Conservation (phyloP, 2,797 vertebrate species). For the Amphiprion clarkii region DNA sequence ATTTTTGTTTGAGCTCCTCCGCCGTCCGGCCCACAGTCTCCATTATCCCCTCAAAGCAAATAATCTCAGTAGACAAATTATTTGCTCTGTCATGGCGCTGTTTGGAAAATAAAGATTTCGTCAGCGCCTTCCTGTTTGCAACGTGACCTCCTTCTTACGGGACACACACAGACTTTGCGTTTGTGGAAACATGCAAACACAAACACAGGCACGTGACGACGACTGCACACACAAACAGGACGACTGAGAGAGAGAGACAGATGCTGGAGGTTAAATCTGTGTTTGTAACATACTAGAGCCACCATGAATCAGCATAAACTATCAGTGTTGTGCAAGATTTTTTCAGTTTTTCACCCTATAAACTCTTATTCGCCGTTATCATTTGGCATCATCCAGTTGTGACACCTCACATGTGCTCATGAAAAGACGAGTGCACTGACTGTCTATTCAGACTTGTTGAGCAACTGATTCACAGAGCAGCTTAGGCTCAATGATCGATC, state of each 20-base stretch:
- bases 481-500: conserved; percentile 13
- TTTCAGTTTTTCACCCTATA: background rate
- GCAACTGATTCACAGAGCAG: background rate
- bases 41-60: conserved; percentile 38
- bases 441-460: background rate
- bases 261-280: conserved; percentile 18
- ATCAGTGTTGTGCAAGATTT: conserved; percentile 20
- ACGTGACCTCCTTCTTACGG: conserved; percentile 46
- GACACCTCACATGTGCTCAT: background rate
- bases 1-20: background rate
- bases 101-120: conserved; percentile 63
- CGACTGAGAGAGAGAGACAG: conserved; percentile 19
- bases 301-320: conserved; percentile 33
- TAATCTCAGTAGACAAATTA: conserved; percentile 30
- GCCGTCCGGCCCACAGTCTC: background rate
- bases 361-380: background rate
- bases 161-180: conserved; percentile 36
- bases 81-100: conserved; percentile 44
- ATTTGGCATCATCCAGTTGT: background rate
- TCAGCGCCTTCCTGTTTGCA: conserved; percentile 58
- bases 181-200: conserved; percentile 25
- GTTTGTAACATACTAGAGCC: conserved; percentile 22
- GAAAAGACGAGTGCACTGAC: conserved; percentile 4
- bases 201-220: conserved; percentile 51
- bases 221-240: conserved; percentile 32